phyloP scores from a whole-genome alignment of 2,888 invertebrate species.

The Acanthacorydalis orientalis region DNA sequence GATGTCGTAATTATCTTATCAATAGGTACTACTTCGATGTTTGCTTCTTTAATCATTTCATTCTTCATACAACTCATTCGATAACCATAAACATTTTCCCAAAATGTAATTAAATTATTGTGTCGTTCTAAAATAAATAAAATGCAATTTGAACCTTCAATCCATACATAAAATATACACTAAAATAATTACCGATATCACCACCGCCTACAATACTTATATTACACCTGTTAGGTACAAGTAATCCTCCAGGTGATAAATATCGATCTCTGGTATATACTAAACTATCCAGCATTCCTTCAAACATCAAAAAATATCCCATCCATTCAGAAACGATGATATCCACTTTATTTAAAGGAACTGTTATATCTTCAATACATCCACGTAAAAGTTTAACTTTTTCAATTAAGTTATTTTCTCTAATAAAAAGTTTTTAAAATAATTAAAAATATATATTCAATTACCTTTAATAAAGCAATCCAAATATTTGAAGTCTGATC shows the following conservation, averaged over 20 bases:
- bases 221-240: slow-evolving; percentile 73
- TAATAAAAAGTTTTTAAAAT: slow-evolving; percentile 17
- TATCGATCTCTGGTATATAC: slow-evolving; percentile 74
- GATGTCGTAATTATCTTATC: slow-evolving; percentile 49
- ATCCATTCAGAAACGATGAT: slow-evolving; percentile 97
- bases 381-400: slow-evolving; percentile 69
- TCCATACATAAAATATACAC: not conserved
- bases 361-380: slow-evolving; percentile 62
- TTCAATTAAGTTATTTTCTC: slow-evolving; percentile 58
- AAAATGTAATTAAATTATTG: slow-evolving; percentile 59
- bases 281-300: slow-evolving; percentile 92
- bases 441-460: too few species aligned
- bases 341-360: slow-evolving; percentile 67
- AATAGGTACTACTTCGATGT: slow-evolving; percentile 46
- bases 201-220: slow-evolving; percentile 67
- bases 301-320: slow-evolving; percentile 93
- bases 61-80: slow-evolving; percentile 84
- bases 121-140: slow-evolving; percentile 38
- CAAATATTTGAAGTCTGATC: too few species aligned
- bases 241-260: slow-evolving; percentile 54
- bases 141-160: not conserved
- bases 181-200: slow-evolving; percentile 36
- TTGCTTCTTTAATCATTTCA: slow-evolving; percentile 64
- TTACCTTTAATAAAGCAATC: too few species aligned
- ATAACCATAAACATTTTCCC: slow-evolving; percentile 88